These are phyloP conservation scores for Lasiurus borealis DNA, from an alignment of 2,113 vertebrate genomes.

Conservation along the genomic window DNA sequence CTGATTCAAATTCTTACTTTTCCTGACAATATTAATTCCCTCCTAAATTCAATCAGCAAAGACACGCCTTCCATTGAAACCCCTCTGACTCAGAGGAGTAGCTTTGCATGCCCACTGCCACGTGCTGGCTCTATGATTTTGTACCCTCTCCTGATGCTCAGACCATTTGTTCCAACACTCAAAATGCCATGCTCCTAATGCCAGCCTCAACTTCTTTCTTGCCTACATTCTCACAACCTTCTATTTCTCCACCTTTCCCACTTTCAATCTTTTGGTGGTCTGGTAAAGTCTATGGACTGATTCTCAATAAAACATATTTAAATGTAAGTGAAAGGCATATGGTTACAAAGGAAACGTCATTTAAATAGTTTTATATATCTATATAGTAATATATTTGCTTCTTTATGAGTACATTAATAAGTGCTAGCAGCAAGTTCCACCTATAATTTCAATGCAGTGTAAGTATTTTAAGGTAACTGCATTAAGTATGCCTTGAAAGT, in stretches of 20 bases:
- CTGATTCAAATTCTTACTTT: conserved; percentile 1
- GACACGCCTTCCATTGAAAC: neutral
- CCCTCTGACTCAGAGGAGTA: neutral
- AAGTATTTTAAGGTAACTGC: neutral
- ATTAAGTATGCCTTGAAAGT: neutral
- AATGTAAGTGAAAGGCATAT: neutral
- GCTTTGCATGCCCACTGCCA: neutral
- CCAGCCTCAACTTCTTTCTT: neutral
- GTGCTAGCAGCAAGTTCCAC: neutral
- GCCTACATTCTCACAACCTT: neutral
- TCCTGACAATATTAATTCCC: neutral
- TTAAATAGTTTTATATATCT: neutral
- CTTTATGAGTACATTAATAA: neutral
- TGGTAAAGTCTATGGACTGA: neutral
- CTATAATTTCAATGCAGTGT: neutral
- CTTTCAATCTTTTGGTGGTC: neutral
- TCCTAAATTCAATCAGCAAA: neutral
- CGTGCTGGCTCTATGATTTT: neutral
- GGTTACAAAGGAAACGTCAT: neutral
- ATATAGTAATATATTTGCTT: neutral
- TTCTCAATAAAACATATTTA: conserved; percentile 21
- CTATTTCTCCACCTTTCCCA: neutral
- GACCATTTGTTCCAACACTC: neutral
- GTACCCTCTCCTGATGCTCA: neutral
- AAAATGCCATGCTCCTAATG: neutral